Conservation (phyloP, 2,888 invertebrate genomes). For the Ceramica pisi region DNA sequence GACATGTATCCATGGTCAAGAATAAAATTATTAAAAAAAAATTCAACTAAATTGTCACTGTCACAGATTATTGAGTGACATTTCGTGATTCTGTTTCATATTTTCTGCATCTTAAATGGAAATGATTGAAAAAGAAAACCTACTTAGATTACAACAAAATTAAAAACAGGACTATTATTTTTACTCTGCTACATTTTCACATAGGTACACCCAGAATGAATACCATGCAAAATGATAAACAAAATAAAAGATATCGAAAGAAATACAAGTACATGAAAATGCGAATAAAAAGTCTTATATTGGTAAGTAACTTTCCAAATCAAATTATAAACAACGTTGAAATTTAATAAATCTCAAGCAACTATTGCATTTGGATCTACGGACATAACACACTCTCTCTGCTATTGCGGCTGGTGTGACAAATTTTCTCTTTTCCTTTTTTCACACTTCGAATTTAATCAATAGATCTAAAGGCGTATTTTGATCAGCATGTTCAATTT, state of each 20-base stretch:
- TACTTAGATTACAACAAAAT: neutral
- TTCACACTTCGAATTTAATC: neutral
- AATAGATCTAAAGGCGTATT: neutral
- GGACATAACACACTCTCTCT: too few species aligned
- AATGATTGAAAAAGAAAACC: neutral
- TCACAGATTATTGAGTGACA: too few species aligned
- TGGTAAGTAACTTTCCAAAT: constrained; percentile 87
- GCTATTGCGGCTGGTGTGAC: neutral
- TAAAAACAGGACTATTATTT: too few species aligned
- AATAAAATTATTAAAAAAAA: too few species aligned
- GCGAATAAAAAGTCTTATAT: constrained; percentile 92
- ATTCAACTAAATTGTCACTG: too few species aligned
- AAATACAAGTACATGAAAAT: constrained; percentile 92
- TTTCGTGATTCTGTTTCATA: too few species aligned
- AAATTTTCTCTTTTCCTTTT: neutral
- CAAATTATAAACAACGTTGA: neutral
- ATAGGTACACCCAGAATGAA: constrained; percentile 70
- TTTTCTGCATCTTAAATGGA: neutral
- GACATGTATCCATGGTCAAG: too few species aligned
- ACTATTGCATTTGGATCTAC: neutral
- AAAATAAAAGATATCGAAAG: constrained; percentile 90
- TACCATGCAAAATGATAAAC: constrained; percentile 72
- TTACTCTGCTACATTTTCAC: neutral
- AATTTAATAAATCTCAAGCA: neutral
- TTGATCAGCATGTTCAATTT: neutral